Evolutionary conservation across 1,140 invertebrate genomes (phyloP).

Genomic region (Chrysoperla carnea): DNA sequence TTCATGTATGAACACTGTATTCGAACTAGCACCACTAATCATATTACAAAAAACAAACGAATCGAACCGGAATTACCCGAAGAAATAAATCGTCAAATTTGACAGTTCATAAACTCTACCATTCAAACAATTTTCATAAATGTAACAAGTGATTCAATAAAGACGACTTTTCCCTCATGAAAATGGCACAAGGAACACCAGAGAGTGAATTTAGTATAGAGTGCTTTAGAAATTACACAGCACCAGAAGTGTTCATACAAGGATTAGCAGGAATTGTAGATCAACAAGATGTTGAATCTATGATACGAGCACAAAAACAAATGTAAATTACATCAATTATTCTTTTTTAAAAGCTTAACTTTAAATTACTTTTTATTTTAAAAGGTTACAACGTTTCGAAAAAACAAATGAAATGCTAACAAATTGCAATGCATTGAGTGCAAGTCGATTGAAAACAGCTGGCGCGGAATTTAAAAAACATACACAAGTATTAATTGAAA

Average conservation of each 20-base stretch:
- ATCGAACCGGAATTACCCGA: no score
- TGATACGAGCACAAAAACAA: conserved; percentile 82
- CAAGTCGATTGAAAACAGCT: conserved; percentile 60
- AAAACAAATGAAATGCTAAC: conserved; percentile 96
- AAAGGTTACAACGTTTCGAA: conserved; percentile 84
- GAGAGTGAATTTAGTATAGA: conserved; percentile 53
- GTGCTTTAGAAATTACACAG: conserved; percentile 78
- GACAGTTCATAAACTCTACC: no score
- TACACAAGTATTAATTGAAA: conserved; percentile 54
- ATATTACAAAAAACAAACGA: no score
- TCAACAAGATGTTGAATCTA: conserved; percentile 75
- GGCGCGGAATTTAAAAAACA: conserved; percentile 78
- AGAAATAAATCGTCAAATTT: no score
- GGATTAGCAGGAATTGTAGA: conserved; percentile 78
- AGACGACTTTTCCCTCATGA: background rate
- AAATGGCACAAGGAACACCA: conserved; percentile 25
- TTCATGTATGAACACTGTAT: no score
- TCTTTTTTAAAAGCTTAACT: background rate
- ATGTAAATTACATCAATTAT: conserved; percentile 42
- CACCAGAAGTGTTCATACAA: conserved; percentile 79
- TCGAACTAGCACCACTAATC: no score
- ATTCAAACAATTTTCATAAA: no score
- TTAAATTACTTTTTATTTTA: conserved; percentile 14
- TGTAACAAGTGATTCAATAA: no score
- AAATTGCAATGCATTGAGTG: conserved; percentile 81